phyloP scores from a whole-genome alignment of 2,888 invertebrate species.

The Scrobipalpa atriplicella region DNA sequence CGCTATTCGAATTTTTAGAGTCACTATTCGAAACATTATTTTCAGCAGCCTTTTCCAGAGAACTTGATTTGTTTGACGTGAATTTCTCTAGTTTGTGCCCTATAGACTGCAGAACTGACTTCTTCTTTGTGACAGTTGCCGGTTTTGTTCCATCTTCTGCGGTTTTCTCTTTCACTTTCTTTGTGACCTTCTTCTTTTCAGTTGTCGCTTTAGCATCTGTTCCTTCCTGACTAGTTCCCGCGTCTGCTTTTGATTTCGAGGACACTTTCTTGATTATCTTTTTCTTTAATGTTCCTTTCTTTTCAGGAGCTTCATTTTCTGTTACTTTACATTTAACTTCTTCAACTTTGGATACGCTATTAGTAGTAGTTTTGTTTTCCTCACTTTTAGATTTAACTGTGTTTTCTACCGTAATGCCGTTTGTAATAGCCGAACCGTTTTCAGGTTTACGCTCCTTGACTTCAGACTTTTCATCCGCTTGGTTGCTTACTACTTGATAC shows the following conservation, averaged over 20 bases:
- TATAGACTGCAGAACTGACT: constrained; percentile 87
- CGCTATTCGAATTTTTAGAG: constrained; percentile 47
- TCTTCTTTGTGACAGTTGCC: constrained; percentile 78
- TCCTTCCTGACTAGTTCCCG: constrained; percentile 53
- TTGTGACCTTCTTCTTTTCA: constrained; percentile 73
- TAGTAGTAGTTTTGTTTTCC: constrained; percentile 51
- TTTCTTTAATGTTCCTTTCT: constrained; percentile 73
- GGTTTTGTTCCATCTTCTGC: constrained; percentile 59
- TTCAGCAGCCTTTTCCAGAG: constrained; percentile 74
- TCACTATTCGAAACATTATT: constrained; percentile 39
- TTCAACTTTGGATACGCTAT: constrained; percentile 53
- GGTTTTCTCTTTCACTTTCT: constrained; percentile 70
- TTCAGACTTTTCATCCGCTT: constrained; percentile 48
- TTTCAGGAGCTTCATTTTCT: constrained; percentile 59
- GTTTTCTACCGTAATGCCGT: constrained; percentile 51
- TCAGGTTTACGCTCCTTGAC: constrained; percentile 47
- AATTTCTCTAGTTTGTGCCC: constrained; percentile 90
- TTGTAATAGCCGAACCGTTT: constrained; percentile 53
- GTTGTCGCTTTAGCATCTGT: constrained; percentile 55
- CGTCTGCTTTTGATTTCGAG: constrained; percentile 73
- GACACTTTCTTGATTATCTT: constrained; percentile 75
- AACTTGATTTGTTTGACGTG: constrained; percentile 76
- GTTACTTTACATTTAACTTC: constrained; percentile 49
- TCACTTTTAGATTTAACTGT: constrained; percentile 45
- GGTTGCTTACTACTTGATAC: constrained; percentile 58